Evolutionary conservation across 2,797 vertebrate species (phyloP).

Genomic region (Champsocephalus esox): DNA sequence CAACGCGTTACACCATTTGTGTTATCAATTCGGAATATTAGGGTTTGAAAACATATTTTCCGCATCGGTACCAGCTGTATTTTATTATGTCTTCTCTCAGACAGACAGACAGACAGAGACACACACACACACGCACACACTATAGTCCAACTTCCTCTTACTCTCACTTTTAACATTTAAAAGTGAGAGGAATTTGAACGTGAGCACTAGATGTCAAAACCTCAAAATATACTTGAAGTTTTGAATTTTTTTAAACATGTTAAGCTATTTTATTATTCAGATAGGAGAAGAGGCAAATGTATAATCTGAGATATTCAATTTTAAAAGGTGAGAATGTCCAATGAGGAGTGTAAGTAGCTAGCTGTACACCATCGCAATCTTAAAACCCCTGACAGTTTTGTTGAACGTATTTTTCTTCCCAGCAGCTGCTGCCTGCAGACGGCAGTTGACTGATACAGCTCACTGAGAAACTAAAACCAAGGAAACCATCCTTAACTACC

Average conservation of each 20-base stretch:
- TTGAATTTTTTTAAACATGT: not conserved
- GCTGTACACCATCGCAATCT: not conserved
- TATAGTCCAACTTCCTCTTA: too few relatives aligned
- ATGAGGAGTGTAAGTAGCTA: not conserved
- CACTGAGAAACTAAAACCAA: conserved; percentile 67
- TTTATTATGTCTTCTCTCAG: too few relatives aligned
- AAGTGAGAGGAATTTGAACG: too few relatives aligned
- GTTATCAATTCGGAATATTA: too few relatives aligned
- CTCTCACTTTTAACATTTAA: too few relatives aligned
- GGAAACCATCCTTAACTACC: conserved; percentile 76
- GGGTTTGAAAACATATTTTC: too few relatives aligned
- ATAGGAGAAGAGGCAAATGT: not conserved
- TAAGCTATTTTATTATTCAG: too few relatives aligned
- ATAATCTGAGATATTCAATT: not conserved
- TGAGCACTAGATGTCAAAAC: too few relatives aligned
- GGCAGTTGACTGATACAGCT: conserved; percentile 52
- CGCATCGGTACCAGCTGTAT: too few relatives aligned
- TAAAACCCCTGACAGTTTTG: not conserved
- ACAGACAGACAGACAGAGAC: too few relatives aligned
- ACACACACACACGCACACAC: too few relatives aligned
- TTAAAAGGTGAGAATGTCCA: not conserved
- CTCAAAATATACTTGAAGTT: not conserved
- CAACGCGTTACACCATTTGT: too few relatives aligned
- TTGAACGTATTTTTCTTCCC: conserved; percentile 41
- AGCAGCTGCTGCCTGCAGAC: conserved; percentile 43